Conservation (phyloP, 2,113 vertebrate genomes). For the Calonectris borealis region DNA sequence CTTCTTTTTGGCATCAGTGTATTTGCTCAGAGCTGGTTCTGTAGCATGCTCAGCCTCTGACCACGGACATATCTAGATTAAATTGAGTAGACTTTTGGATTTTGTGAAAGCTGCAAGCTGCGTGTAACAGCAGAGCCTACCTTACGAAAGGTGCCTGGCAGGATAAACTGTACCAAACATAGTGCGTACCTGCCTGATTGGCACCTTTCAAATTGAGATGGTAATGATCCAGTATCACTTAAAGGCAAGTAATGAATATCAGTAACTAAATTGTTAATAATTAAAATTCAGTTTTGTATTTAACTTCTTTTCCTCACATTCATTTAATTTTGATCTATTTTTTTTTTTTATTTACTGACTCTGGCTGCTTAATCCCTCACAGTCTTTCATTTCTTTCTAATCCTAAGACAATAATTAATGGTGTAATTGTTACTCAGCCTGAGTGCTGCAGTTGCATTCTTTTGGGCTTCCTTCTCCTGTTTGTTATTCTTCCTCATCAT, state of each 20-base stretch:
- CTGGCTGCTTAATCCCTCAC: not conserved
- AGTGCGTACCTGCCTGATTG: rapidly evolving
- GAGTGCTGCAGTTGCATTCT: not conserved
- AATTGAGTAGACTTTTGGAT: not conserved
- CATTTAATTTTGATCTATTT: not conserved
- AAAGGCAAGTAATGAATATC: not conserved
- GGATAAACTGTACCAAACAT: not conserved
- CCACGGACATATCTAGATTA: not conserved
- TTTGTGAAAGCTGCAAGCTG: not conserved
- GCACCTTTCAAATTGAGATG: not conserved
- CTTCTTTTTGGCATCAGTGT: not conserved
- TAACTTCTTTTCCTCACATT: not conserved
- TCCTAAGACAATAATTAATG: not conserved
- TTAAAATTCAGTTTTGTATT: not conserved
- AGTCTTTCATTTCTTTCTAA: not conserved
- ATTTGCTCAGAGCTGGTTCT: not conserved
- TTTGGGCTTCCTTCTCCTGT: not conserved
- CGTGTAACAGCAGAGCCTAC: not conserved
- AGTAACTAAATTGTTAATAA: not conserved
- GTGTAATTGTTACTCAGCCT: not conserved
- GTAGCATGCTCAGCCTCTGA: not conserved
- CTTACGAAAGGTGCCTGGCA: not conserved
- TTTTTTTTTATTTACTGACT: not conserved
- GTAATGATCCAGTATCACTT: not conserved
- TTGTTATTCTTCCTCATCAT: not conserved